phyloP scores from a whole-genome alignment of 2,797 vertebrate genomes.

The Picus viridis region DNA sequence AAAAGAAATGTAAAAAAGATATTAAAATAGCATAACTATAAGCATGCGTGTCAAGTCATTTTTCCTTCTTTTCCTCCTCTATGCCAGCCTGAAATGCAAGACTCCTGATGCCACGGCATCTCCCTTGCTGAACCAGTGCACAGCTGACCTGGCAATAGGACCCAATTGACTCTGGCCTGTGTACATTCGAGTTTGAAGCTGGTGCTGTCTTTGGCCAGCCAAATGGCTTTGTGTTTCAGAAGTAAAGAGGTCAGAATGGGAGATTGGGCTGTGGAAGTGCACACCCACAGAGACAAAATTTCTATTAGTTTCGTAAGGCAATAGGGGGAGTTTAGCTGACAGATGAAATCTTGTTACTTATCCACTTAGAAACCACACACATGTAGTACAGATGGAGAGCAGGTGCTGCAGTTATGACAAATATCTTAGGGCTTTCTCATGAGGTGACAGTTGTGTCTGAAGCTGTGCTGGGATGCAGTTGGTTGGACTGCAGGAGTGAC shows the following conservation, averaged over 20 bases:
- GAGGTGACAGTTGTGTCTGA: background rate
- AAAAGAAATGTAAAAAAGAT: background rate
- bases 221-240: background rate
- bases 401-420: background rate
- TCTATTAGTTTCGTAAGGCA: background rate
- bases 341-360: background rate
- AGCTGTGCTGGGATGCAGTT: background rate
- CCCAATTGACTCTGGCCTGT: background rate
- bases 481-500: background rate
- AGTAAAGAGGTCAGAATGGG: background rate
- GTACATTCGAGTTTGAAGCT: background rate
- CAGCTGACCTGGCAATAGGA: background rate
- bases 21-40: background rate
- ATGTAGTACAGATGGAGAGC: background rate
- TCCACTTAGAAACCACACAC: background rate
- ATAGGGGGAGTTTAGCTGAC: background rate
- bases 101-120: background rate
- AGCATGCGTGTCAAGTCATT: background rate
- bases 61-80: background rate
- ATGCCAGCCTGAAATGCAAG: background rate
- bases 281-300: background rate
- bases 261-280: background rate
- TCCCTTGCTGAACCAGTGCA: background rate
- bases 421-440: accelerated
- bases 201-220: background rate